phyloP scores from a whole-genome alignment of 1,140 invertebrate genomes.

The Drosophila teissieri region DNA sequence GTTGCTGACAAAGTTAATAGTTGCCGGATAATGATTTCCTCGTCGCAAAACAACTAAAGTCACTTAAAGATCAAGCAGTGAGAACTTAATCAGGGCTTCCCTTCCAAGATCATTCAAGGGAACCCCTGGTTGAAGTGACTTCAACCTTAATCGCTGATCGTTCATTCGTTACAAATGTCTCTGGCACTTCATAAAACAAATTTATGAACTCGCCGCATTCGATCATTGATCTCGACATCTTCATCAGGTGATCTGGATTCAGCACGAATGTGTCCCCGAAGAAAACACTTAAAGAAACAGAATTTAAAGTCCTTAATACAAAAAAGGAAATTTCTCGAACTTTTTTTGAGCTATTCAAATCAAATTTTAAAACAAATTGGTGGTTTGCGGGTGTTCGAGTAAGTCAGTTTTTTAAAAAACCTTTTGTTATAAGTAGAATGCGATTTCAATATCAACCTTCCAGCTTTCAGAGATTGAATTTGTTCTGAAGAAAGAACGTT shows the following conservation, averaged over 20 bases:
- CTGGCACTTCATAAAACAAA: constrained; percentile 83
- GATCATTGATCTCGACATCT: constrained; percentile 82
- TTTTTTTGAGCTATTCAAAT: too few relatives aligned
- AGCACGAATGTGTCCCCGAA: constrained; percentile 26
- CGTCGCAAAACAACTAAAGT: background rate
- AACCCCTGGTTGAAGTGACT: constrained; percentile 18
- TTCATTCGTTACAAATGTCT: constrained; percentile 80
- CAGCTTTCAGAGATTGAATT: too few relatives aligned
- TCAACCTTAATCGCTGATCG: constrained; percentile 63
- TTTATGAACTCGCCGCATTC: constrained; percentile 76
- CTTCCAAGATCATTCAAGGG: constrained; percentile 2
- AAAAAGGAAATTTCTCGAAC: background rate
- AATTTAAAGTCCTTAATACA: too few relatives aligned
- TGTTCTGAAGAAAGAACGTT: too few relatives aligned
- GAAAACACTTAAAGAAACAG: constrained; percentile 19
- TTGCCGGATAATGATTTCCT: constrained; percentile 33
- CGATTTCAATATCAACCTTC: too few relatives aligned
- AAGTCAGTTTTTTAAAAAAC: too few relatives aligned
- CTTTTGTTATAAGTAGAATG: too few relatives aligned
- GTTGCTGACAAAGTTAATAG: constrained; percentile 72
- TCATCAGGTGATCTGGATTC: constrained; percentile 70
- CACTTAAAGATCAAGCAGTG: constrained; percentile 8
- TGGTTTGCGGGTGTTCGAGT: too few relatives aligned
- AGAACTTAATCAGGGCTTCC: constrained; percentile 27
- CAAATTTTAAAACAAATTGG: too few relatives aligned